A percentile compares a stretch with the other conserved stretches of the same genome.
Conservation (phyloP, 2,113 vertebrate species). For the Indicator indicator region DNA sequence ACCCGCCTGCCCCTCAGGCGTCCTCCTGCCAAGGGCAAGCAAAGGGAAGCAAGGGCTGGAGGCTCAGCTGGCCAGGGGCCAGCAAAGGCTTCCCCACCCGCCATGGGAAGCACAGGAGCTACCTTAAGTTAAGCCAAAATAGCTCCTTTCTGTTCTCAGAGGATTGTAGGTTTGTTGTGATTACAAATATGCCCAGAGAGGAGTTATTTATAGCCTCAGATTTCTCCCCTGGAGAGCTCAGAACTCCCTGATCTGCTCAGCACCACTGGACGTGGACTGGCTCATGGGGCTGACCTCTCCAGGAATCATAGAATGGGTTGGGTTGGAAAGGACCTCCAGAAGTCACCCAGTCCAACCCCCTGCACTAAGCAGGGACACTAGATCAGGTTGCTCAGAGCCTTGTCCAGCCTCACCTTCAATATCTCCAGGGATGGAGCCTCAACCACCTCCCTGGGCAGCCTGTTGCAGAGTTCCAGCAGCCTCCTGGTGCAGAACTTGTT, state of each 20-base stretch:
- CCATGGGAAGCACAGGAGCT: not conserved
- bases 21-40: too few species aligned
- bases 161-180: not conserved
- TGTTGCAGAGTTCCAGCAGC: too few species aligned
- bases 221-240: conserved; percentile 38
- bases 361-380: too few species aligned
- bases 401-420: too few species aligned
- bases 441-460: too few species aligned
- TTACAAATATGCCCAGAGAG: not conserved
- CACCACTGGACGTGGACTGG: not conserved
- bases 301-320: not conserved
- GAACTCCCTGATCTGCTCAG: not conserved
- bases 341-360: too few species aligned
- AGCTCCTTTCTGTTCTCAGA: conserved; percentile 23
- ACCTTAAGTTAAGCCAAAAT: conserved; percentile 23
- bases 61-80: not conserved
- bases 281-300: not conserved
- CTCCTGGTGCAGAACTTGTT: too few species aligned
- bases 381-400: too few species aligned
- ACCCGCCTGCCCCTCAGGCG: not conserved
- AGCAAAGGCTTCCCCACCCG: not conserved
- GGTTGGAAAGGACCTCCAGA: too few species aligned
- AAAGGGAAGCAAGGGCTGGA: not conserved
- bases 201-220: conserved; percentile 35
- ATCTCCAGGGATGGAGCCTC: too few species aligned